phyloP scores from a whole-genome alignment of 2,797 vertebrate genomes.

The Myioborus melanocephalus region DNA sequence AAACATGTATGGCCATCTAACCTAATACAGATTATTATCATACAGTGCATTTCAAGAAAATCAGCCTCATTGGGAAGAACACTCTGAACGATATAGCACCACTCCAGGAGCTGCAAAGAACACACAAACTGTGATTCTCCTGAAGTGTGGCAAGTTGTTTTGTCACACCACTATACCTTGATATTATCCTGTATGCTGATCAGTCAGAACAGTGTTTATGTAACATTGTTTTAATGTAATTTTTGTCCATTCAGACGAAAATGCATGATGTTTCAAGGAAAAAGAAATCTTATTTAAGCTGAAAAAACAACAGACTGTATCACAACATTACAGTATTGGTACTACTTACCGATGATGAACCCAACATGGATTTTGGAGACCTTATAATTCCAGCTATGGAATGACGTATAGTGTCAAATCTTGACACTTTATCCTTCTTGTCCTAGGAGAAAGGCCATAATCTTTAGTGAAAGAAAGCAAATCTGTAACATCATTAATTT shows the following conservation, averaged over 20 bases:
- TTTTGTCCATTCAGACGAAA: background rate
- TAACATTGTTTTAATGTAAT: background rate
- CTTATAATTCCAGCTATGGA: conserved; percentile 95
- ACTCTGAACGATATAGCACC: background rate
- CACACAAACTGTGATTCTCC: background rate
- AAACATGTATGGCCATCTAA: background rate
- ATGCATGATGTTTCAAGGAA: background rate
- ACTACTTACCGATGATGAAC: conserved; percentile 88
- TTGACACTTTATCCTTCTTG: conserved; percentile 90
- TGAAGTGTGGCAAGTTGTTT: background rate
- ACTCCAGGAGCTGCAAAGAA: background rate
- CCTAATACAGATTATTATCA: background rate
- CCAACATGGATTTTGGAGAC: conserved; percentile 88
- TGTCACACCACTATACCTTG: background rate
- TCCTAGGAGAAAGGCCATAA: conserved; percentile 78
- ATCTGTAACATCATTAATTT: background rate
- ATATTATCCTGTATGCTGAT: background rate
- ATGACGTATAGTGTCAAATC: conserved; percentile 93
- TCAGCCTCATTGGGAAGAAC: background rate
- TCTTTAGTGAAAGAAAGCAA: background rate
- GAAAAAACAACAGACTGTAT: background rate
- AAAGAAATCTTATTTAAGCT: background rate
- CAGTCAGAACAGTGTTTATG: background rate
- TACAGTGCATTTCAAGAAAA: background rate
- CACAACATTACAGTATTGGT: background rate